Evolutionary conservation across 1,140 invertebrate genomes (phyloP).

Genomic region (Leptestheria dahalacensis): DNA sequence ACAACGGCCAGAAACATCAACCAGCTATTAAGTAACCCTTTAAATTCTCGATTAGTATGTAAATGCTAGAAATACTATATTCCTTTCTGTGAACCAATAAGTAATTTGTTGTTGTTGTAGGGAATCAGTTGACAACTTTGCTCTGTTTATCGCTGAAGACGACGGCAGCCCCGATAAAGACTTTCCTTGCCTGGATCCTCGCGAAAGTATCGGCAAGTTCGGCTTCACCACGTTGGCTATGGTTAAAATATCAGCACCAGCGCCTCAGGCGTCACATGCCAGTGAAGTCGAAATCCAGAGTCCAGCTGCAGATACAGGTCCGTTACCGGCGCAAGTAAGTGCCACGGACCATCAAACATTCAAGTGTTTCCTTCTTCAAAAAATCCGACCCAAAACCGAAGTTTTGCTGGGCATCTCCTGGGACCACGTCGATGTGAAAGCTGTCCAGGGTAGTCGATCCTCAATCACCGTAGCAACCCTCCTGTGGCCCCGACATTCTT

Average conservation of each 20-base stretch:
- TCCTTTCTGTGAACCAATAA: too few relatives aligned
- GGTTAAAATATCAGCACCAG: slow-evolving; percentile 32
- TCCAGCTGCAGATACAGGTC: slow-evolving; percentile 37
- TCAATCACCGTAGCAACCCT: slow-evolving; percentile 32
- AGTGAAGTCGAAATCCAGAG: not conserved
- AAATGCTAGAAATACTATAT: not conserved
- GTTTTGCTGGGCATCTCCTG: slow-evolving; percentile 71
- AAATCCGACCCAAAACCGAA: slow-evolving; percentile 60
- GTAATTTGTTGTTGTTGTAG: too few relatives aligned
- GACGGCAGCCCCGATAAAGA: slow-evolving; percentile 91
- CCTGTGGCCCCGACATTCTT: slow-evolving; percentile 51
- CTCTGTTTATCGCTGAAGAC: slow-evolving; percentile 84
- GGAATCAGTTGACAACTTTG: slow-evolving; percentile 43
- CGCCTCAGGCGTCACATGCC: not conserved
- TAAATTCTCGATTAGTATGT: not conserved
- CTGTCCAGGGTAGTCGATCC: slow-evolving; percentile 39
- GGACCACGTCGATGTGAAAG: slow-evolving; percentile 82
- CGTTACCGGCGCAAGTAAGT: slow-evolving; percentile 59
- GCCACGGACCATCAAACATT: slow-evolving; percentile 64
- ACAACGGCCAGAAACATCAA: slow-evolving; percentile 33
- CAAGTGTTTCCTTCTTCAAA: slow-evolving; percentile 58
- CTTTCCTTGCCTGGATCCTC: slow-evolving; percentile 74
- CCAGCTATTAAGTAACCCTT: slow-evolving; percentile 29
- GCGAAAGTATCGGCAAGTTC: slow-evolving; percentile 80
- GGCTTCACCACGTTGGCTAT: slow-evolving; percentile 79